phyloP scores from a whole-genome alignment of 1,140 invertebrate species.

The Micrasema longulum region DNA sequence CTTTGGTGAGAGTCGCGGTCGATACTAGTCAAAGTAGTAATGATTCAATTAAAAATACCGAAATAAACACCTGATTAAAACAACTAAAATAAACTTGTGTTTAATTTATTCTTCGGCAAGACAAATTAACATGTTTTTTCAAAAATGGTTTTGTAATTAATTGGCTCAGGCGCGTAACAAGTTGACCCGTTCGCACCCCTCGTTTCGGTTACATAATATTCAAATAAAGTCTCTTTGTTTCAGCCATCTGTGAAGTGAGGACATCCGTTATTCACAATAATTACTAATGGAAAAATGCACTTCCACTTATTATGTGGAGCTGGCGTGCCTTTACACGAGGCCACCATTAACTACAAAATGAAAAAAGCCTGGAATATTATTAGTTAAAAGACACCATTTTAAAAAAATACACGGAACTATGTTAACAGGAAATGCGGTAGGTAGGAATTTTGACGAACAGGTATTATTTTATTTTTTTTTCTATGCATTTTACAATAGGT shows the following conservation, averaged over 20 bases:
- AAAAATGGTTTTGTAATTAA: constrained; percentile 12
- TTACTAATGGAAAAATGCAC: constrained; percentile 27
- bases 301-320: background rate
- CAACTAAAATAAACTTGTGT: too few relatives aligned
- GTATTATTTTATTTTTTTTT: background rate
- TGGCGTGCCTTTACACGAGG: background rate
- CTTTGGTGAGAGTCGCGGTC: too few relatives aligned
- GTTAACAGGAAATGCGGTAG: background rate
- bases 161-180: background rate
- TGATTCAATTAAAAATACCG: too few relatives aligned
- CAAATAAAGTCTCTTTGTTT: constrained; percentile 33
- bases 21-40: too few relatives aligned
- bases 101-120: too few relatives aligned
- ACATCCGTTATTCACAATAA: constrained; percentile 33
- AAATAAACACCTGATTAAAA: too few relatives aligned
- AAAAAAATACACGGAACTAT: background rate
- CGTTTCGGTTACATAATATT: constrained; percentile 39
- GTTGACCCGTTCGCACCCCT: constrained; percentile 10
- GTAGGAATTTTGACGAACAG: background rate
- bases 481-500: too few relatives aligned
- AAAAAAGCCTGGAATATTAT: background rate
- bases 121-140: background rate
- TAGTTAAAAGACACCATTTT: background rate
- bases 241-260: constrained; percentile 24
- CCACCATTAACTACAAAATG: background rate